Evolutionary conservation across 2,888 invertebrate genomes (phyloP).

Genomic region (Amphipyra berbera): DNA sequence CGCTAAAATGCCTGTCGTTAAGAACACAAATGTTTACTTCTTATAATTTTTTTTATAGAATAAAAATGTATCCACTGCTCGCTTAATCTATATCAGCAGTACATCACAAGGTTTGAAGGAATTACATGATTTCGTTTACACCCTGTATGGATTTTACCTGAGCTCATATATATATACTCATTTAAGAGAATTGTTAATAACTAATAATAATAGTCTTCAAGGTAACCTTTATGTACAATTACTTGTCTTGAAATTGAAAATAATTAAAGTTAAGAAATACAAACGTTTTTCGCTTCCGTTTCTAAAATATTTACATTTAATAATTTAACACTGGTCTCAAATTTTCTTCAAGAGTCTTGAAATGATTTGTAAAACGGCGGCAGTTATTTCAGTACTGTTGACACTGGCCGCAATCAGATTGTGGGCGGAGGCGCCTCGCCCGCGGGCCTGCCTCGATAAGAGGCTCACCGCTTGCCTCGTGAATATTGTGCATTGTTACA

Average conservation of each 20-base stretch:
- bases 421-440: constrained; percentile 59
- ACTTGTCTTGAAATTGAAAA: no score
- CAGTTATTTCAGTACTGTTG: constrained; percentile 59
- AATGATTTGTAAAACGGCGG: constrained; percentile 56
- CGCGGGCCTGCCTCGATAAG: constrained; percentile 68
- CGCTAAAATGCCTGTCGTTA: no score
- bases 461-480: constrained; percentile 62
- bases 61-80: no score
- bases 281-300: no score
- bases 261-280: no score
- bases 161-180: constrained; percentile 9
- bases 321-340: constrained; percentile 27
- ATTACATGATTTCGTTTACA: no score
- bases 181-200: not conserved
- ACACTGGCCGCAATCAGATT: constrained; percentile 70
- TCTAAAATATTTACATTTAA: constrained; percentile 14
- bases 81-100: no score
- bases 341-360: constrained; percentile 43
- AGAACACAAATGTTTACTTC: no score
- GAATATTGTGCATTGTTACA: constrained; percentile 66
- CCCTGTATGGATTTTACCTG: constrained; percentile 19
- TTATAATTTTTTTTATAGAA: no score
- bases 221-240: no score
- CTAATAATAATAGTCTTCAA: no score
- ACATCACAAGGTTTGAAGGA: no score